These are phyloP conservation scores for Pseudorhiza aurosa DNA, from an alignment of 30 jellyfish, hydroid and myxozoan genomes.

Conservation along the genomic window DNA sequence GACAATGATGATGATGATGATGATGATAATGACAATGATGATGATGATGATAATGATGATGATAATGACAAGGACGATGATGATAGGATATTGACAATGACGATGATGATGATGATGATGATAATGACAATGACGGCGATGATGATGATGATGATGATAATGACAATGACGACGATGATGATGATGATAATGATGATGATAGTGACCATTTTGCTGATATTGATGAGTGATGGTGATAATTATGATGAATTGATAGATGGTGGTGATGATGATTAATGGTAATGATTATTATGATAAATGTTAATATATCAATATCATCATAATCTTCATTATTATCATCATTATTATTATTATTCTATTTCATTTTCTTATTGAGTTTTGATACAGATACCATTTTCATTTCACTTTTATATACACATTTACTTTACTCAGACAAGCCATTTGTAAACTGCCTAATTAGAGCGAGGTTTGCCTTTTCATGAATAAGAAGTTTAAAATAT, in stretches of 20 bases:
- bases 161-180: neutral
- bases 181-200: neutral
- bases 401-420: no score
- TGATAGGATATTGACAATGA: neutral
- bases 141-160: neutral
- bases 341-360: no score
- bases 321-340: no score
- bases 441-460: no score
- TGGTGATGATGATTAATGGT: no score
- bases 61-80: neutral
- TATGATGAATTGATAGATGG: neutral
- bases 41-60: neutral
- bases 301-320: no score
- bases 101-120: neutral
- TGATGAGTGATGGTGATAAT: neutral
- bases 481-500: no score
- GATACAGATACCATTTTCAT: no score
- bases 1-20: neutral
- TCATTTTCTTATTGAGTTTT: no score
- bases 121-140: neutral
- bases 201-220: neutral
- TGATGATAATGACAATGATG: neutral
- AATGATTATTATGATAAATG: no score
- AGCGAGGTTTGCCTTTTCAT: no score
- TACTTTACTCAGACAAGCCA: no score